Base-by-base conservation (phyloP, 2,113 vertebrate species). In the Ammodytes marinus region DNA sequence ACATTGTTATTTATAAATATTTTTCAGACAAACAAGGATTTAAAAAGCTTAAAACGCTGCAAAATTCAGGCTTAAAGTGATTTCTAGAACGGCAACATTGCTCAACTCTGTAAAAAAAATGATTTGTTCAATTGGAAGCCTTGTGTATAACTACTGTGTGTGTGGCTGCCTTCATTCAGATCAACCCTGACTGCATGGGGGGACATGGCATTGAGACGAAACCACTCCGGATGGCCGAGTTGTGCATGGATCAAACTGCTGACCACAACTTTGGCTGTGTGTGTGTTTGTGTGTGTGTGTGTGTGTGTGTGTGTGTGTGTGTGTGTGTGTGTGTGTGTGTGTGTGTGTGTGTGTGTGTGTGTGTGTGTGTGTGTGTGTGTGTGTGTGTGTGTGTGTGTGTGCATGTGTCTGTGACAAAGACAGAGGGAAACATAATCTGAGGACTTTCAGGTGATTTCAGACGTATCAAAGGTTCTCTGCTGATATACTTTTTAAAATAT, bases 221-320 rank as follows among this genome's bases (percentile, higher is more conserved):
- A 93, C 82, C 88, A 35, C 88, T 89, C 85, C 77, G 84, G 85
- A 89, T 89, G 80, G 82, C 73, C 46, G 19, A 57, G 66, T 82
- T 80, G 74, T 75, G 86, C 85, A 85, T 79, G 55, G 83, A 88
- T 83, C 53, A 12, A 27, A 68, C 68, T 70, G 67, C 50, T 35
- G 78, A 89, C 92, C 91, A 69, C 91, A 89, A 2, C 45, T 74
- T 86, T 87, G 90, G 85, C 81, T 68, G 69, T 2, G 54, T 65
- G 45, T 55, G 58, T 37, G 84, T 47, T 17, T 60, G 37, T 66
- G 58, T 65, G 72, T 77, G 78, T 78, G 43, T 52, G 43, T 65
- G 19, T 50, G 59, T 27, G 27, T 68, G 69, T 2, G 54, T 65
- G 45, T 55, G 58, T 37, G 84, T 47, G 19, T 60, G 37, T 68